phyloP scores from a whole-genome alignment of 2,113 vertebrate genomes.

The Pteronura brasiliensis region DNA sequence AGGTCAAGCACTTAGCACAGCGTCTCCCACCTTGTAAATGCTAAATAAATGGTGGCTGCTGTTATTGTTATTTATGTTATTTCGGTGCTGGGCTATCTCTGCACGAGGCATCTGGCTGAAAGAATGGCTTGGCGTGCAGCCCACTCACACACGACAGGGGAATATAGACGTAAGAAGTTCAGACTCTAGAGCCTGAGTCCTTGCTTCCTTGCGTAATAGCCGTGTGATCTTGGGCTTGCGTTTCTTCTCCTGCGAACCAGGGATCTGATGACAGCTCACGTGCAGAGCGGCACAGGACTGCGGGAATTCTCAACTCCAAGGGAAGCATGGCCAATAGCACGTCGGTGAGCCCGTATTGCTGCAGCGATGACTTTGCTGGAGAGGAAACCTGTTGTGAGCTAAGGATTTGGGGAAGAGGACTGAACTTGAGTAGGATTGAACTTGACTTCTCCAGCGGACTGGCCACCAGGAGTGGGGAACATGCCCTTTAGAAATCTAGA shows the following conservation, averaged over 20 bases:
- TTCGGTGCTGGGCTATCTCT: neutral
- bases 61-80: neutral
- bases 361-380: too few species aligned
- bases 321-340: neutral
- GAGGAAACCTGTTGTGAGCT: neutral
- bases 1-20: neutral
- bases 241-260: neutral
- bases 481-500: neutral
- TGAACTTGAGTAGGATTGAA: neutral
- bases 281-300: neutral
- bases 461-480: neutral
- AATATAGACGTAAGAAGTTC: neutral
- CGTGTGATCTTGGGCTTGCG: neutral
- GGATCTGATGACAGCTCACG: too few species aligned
- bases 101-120: neutral
- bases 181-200: neutral
- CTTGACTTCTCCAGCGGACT: neutral
- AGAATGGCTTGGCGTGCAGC: rapidly evolving
- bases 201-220: neutral
- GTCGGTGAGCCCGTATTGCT: neutral
- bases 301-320: rapidly evolving
- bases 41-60: neutral
- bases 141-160: rapidly evolving
- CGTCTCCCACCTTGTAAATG: neutral
- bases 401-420: neutral